Conservation (phyloP, 2,113 vertebrate species). For the Nettapus auritus region DNA sequence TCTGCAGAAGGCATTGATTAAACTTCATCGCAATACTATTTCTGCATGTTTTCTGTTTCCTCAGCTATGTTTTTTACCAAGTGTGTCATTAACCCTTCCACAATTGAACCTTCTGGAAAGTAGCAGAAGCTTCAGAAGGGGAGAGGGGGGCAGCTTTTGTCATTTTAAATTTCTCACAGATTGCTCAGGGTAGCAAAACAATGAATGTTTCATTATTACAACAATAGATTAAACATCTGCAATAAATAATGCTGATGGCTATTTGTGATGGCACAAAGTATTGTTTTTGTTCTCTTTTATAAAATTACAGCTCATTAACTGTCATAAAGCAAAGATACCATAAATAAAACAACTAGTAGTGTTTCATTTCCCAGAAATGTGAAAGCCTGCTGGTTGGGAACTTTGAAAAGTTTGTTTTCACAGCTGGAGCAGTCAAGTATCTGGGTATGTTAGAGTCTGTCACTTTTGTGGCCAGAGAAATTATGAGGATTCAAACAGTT, state of each 20-base stretch:
- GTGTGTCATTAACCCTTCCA: neutral
- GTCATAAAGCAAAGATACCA: slow-evolving; percentile 62
- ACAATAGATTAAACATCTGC: slow-evolving; percentile 75
- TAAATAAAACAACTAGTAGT: slow-evolving; percentile 71
- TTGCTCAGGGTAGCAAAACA: slow-evolving; percentile 72
- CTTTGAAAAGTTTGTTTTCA: slow-evolving; percentile 72
- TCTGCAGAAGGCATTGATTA: slow-evolving; percentile 26
- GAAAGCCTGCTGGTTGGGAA: slow-evolving; percentile 69
- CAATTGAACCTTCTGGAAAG: slow-evolving; percentile 58
- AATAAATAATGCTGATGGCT: slow-evolving; percentile 74
- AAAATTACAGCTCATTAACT: slow-evolving; percentile 69
- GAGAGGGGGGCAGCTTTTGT: neutral
- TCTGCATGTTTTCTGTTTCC: slow-evolving; percentile 44
- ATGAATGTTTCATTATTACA: slow-evolving; percentile 70
- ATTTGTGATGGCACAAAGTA: slow-evolving; percentile 70
- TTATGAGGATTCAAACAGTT: neutral
- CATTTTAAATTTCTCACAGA: slow-evolving; percentile 69
- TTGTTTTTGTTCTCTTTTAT: slow-evolving; percentile 70
- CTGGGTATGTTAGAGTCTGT: slow-evolving; percentile 49
- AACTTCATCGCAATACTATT: slow-evolving; percentile 21
- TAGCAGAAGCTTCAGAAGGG: neutral
- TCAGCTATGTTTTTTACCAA: slow-evolving; percentile 39
- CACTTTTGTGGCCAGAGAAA: slow-evolving; percentile 24
- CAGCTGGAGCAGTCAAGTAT: slow-evolving; percentile 66
- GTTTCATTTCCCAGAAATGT: slow-evolving; percentile 74